Percentiles rank a stretch among this genome's conserved stretches.
Conservation (phyloP, 2,797 vertebrate genomes). For the Sebastes kiyomatsui region DNA sequence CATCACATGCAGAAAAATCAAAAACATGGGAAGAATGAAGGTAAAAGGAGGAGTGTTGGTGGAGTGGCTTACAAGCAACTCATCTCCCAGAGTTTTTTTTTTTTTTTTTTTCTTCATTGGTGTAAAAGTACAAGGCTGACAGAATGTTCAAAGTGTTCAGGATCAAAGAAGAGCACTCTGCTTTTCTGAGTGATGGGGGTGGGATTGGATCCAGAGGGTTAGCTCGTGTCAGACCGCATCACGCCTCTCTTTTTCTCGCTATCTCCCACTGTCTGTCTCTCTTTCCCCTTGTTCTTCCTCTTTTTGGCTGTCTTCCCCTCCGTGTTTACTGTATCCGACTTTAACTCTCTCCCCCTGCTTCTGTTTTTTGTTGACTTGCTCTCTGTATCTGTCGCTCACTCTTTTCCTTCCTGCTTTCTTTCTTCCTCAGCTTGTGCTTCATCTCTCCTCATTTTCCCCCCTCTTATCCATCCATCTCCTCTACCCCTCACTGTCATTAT, state of each 20-base stretch:
- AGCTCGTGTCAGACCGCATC: conserved; percentile 65
- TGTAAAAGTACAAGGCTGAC: conserved; percentile 76
- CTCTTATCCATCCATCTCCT: conserved; percentile 23
- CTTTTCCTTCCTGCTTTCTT: not conserved
- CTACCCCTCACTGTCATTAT: conserved; percentile 20
- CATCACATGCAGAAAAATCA: conserved; percentile 41
- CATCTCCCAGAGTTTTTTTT: conserved; percentile 30
- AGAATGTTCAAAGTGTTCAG: conserved; percentile 81
- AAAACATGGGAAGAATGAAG: conserved; percentile 31
- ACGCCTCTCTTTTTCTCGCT: conserved; percentile 18
- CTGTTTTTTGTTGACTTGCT: conserved; percentile 2
- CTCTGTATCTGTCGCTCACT: conserved; percentile 16
- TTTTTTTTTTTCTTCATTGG: conserved; percentile 37
- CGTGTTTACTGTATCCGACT: conserved; percentile 23
- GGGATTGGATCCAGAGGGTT: conserved; percentile 71
- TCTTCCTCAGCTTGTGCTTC: conserved; percentile 3
- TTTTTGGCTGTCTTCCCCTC: conserved; percentile 10
- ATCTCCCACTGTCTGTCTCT: conserved; percentile 31
- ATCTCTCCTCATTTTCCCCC: not conserved
- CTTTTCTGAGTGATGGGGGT: conserved; percentile 66
- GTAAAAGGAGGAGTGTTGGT: conserved; percentile 33
- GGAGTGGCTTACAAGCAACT: conserved; percentile 41
- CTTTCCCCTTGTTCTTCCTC: conserved; percentile 33
- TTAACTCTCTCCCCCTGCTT: not conserved
- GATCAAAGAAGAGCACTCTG: conserved; percentile 78